These are phyloP conservation scores for Oasisia sp. DNA, from an alignment of 2,888 invertebrate genomes.

Conservation along the genomic window DNA sequence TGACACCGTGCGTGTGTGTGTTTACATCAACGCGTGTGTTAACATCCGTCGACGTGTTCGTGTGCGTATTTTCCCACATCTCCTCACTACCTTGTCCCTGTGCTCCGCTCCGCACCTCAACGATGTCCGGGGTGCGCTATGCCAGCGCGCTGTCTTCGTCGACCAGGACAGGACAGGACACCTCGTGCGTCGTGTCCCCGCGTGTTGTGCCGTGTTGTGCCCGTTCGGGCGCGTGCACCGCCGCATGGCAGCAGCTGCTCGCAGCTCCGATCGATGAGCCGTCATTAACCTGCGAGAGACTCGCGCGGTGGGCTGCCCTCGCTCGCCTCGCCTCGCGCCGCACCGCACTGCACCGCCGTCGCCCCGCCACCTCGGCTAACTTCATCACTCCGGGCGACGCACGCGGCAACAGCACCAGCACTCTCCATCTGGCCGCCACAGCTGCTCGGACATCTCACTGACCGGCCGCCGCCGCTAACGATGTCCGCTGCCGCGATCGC, in stretches of 20 bases:
- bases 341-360: no score
- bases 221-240: not conserved
- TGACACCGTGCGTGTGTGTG: no score
- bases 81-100: not conserved
- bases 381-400: not conserved
- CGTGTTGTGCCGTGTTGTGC: not conserved
- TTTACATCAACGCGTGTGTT: no score
- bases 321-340: not conserved
- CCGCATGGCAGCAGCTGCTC: not conserved
- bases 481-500: not conserved
- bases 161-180: not conserved
- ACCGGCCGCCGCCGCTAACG: not conserved
- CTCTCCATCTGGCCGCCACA: not conserved
- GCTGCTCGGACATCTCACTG: conserved; percentile 1
- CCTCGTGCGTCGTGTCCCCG: not conserved
- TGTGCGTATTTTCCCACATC: not conserved
- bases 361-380: not conserved
- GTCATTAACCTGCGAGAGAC: not conserved
- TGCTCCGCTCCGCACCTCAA: no score
- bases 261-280: not conserved
- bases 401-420: not conserved
- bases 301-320: not conserved
- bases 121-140: not conserved
- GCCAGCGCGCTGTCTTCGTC: not conserved
- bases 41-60: no score